Evolutionary conservation across 2,797 vertebrate genomes (phyloP).

Genomic region (Characodon lateralis): DNA sequence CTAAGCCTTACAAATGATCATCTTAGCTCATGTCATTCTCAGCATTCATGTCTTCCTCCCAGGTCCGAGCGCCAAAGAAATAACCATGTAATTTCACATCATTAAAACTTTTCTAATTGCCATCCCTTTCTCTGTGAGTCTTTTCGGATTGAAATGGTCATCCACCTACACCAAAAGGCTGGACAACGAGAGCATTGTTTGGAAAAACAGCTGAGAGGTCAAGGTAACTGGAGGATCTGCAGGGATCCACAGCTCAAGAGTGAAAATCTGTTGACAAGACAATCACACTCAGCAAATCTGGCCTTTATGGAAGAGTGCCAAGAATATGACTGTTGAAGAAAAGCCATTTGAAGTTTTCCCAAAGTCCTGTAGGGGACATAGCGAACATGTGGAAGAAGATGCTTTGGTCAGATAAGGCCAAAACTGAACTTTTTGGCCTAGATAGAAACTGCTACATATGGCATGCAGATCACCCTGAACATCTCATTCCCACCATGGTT

Average conservation of each 20-base stretch:
- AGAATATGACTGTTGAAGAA: not conserved
- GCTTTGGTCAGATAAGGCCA: not conserved
- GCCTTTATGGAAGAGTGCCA: not conserved
- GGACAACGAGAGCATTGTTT: no score
- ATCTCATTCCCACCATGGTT: not conserved
- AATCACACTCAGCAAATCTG: not conserved
- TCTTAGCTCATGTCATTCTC: no score
- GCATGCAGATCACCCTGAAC: not conserved
- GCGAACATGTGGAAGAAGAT: not conserved
- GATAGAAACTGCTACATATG: not conserved
- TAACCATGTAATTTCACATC: no score
- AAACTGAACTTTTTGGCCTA: not conserved
- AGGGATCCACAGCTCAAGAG: no score
- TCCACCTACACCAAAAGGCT: no score
- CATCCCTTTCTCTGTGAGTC: no score
- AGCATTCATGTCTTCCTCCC: no score
- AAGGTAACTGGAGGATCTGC: not conserved
- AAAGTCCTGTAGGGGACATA: not conserved
- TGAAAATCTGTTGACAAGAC: not conserved
- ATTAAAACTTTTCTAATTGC: no score
- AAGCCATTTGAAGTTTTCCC: not conserved
- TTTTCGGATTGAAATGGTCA: no score
- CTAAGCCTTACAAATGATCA: no score
- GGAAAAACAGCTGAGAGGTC: no score
- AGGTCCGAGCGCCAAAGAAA: no score